Base-by-base conservation (phyloP, 2,113 vertebrate species). In the Pseudopipra pipra region DNA sequence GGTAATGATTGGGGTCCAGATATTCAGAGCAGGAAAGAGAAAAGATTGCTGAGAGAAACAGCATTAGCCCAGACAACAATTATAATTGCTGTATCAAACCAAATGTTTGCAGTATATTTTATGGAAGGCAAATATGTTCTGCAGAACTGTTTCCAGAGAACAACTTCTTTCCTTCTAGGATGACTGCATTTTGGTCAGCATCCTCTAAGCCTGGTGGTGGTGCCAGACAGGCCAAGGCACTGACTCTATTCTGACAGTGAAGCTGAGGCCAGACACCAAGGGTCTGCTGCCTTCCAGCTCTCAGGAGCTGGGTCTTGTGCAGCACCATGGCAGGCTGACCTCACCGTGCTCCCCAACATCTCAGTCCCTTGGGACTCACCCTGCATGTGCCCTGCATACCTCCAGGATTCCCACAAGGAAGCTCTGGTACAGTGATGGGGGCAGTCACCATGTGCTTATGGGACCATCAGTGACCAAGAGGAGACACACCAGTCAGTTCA, bases 381-480 rank as follows among this genome's bases (percentile, higher is more conserved):
- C 62, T 62, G 46, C n/a, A 27, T 0, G 0, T 3, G 14, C 27
- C 70, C 66, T 63, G 33, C 44, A 8, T 19, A 27, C 33, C 30
- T 65, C 33, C 2, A 8, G 41, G 37, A 37, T 51, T 80, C 14
- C 49, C 79, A 41, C 41, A 56, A 54, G 51, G 41, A 61, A 56
- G 47, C 21, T 67, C 49, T 8, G 8, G 4, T 54, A 55, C 56
- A 33, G n/a, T 39, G 27, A 15, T 11, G 9, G n/a, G 16, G 31
- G 35, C 2, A 3, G n/a, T 5, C 6, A 12, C 31, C 41, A 14
- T 5, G 0, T 13, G 22, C 27, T 31, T 1, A 1, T 33, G 63
- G 12, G 15, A 51, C 68, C 9, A 6, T 27, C 0, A 0, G 46
- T 49, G 43, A 39, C 30, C 47, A 31, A 62, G 31, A 20, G 0